A percentile compares a stretch with the other conserved stretches of the same genome.
Conservation (phyloP, 2,797 vertebrate species). For the Micrastur ruficollis region DNA sequence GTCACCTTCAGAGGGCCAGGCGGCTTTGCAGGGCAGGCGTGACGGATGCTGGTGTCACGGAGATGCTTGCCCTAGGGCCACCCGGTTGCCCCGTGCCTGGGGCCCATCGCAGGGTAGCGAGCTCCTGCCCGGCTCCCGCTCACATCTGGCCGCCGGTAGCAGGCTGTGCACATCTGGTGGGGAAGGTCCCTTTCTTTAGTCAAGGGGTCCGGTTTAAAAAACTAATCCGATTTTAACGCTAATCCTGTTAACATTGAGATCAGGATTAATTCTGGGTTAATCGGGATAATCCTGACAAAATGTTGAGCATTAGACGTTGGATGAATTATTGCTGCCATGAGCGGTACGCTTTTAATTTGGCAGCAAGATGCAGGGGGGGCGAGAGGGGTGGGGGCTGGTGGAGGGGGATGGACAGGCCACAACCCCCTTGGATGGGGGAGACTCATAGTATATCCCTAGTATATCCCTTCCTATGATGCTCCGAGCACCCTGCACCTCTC, state of each 20-base stretch:
- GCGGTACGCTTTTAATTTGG: not conserved
- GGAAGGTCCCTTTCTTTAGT: not conserved
- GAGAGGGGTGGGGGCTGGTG: not conserved
- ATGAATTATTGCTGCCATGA: constrained; percentile 40
- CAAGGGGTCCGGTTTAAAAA: constrained; percentile 27
- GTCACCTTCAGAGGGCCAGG: not conserved
- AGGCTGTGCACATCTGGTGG: constrained; percentile 8
- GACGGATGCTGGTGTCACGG: rapidly evolving
- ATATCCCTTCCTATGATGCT: not conserved
- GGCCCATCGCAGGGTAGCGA: rapidly evolving
- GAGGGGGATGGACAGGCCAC: not conserved
- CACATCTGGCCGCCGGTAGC: constrained; percentile 50
- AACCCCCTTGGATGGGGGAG: not conserved
- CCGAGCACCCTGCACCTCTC: not conserved
- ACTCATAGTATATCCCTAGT: too few relatives aligned
- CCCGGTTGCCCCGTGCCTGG: rapidly evolving
- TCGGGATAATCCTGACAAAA: constrained; percentile 73
- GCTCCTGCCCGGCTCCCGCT: not conserved
- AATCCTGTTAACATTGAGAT: constrained; percentile 70
- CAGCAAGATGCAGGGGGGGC: not conserved
- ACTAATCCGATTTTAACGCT: constrained; percentile 64
- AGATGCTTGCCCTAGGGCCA: not conserved
- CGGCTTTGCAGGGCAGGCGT: not conserved
- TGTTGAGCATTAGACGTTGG: constrained; percentile 15
- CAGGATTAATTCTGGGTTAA: constrained; percentile 73